A percentile compares a stretch with the other conserved stretches of the same genome.
phyloP scores from a whole-genome alignment of 2,113 vertebrate genomes.

The Pangasianodon hypophthalmus region DNA sequence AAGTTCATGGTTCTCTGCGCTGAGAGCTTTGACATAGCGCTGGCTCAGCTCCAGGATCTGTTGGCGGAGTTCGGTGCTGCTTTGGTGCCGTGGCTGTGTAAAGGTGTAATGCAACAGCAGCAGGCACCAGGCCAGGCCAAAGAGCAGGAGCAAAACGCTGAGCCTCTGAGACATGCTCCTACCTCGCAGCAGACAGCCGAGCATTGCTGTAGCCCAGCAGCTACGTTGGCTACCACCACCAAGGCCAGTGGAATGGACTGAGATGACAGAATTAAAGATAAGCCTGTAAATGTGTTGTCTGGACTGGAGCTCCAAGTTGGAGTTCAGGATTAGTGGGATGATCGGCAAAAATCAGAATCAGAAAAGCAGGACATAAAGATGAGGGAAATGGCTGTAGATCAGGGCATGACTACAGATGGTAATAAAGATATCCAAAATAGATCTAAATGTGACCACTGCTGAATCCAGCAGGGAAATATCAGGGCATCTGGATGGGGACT shows the following conservation, averaged over 20 bases:
- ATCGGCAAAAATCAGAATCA: neutral
- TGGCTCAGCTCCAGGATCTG: slow-evolving; percentile 94
- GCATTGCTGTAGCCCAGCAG: slow-evolving; percentile 74
- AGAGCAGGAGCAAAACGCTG: slow-evolving; percentile 87
- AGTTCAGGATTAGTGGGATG: neutral
- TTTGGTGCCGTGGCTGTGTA: slow-evolving; percentile 90
- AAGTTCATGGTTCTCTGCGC: slow-evolving; percentile 90
- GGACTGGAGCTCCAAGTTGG: neutral
- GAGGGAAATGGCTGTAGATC: neutral
- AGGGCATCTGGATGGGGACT: neutral
- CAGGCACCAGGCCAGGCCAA: slow-evolving; percentile 92
- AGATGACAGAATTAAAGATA: neutral
- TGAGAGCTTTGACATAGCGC: slow-evolving; percentile 92
- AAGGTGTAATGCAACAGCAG: slow-evolving; percentile 92
- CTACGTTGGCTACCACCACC: neutral
- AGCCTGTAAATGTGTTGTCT: neutral
- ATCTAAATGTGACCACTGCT: neutral
- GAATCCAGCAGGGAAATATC: neutral
- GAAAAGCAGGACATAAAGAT: neutral
- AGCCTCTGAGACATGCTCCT: slow-evolving; percentile 96
- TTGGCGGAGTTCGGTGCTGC: slow-evolving; percentile 88
- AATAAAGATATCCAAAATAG: neutral
- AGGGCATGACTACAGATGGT: neutral
- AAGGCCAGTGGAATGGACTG: slow-evolving; percentile 7
- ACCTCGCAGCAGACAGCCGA: slow-evolving; percentile 80